These are phyloP conservation scores for Stomatorhinus ivindoensis DNA, from an alignment of 2,113 vertebrate species.

Conservation along the genomic window DNA sequence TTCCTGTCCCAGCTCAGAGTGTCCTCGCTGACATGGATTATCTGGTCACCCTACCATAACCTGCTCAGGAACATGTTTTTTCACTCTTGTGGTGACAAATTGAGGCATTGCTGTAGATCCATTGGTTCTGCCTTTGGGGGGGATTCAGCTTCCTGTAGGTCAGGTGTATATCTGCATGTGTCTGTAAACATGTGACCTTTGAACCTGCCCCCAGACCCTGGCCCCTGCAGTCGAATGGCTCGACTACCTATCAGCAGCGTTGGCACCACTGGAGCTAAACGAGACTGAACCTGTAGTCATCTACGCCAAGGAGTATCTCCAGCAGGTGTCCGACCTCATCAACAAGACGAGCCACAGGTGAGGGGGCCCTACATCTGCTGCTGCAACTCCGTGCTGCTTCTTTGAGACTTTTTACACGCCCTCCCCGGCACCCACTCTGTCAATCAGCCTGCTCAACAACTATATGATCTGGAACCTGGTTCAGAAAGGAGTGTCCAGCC, in stretches of 20 bases:
- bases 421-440: background rate
- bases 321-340: conserved; percentile 88
- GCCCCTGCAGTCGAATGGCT: conserved; percentile 87
- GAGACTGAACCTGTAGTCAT: conserved; percentile 84
- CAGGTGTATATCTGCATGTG: background rate
- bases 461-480: conserved; percentile 97
- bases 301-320: conserved; percentile 81
- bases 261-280: conserved; percentile 77
- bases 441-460: conserved; percentile 78
- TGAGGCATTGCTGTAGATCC: background rate
- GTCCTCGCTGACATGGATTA: too few species aligned
- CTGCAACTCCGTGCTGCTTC: background rate
- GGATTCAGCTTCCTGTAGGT: background rate
- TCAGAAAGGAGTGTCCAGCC: conserved; percentile 80
- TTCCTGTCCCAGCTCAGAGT: too few species aligned
- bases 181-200: background rate
- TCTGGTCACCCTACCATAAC: too few species aligned
- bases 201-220: conserved; percentile 43
- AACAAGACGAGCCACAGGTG: conserved; percentile 78
- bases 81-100: background rate
- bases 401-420: background rate
- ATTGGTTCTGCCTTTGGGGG: background rate
- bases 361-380: background rate
- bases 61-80: background rate
- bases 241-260: conserved; percentile 77